Evolutionary conservation across 2,113 vertebrate genomes (phyloP).

Genomic region (Rhineura floridana): DNA sequence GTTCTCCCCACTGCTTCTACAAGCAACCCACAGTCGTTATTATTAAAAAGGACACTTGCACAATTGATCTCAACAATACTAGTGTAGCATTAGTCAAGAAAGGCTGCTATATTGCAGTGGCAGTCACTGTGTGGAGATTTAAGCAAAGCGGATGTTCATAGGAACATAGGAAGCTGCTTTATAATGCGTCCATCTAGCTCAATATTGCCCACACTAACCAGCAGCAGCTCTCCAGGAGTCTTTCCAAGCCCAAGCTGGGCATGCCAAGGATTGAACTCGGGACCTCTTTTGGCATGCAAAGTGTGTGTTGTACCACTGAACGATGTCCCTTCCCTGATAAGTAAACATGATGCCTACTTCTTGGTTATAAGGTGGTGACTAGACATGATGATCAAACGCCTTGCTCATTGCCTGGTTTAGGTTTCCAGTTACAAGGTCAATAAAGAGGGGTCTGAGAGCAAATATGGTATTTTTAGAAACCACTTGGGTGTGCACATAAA

Average conservation of each 20-base stretch:
- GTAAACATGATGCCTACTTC: not conserved
- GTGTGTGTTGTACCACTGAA: not conserved
- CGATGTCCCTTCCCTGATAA: not conserved
- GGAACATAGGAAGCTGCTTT: not conserved
- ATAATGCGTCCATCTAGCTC: not conserved
- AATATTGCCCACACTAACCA: not conserved
- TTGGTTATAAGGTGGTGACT: not conserved
- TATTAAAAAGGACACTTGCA: slow-evolving; percentile 52
- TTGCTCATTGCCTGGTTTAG: not conserved
- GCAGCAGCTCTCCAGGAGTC: not conserved
- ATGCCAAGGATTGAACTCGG: not conserved
- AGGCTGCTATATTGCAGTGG: slow-evolving; percentile 9
- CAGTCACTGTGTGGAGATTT: not conserved
- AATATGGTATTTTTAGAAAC: not conserved
- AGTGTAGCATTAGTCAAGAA: not conserved
- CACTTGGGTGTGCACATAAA: not conserved
- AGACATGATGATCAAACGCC: not conserved
- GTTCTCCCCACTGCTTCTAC: slow-evolving; percentile 7
- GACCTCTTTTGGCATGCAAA: not conserved
- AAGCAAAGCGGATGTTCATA: not conserved
- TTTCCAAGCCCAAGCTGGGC: not conserved
- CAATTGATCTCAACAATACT: slow-evolving; percentile 48
- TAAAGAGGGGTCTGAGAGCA: slow-evolving; percentile 7
- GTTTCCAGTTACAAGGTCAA: slow-evolving; percentile 13
- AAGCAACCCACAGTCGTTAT: slow-evolving; percentile 20